A percentile compares a stretch with the other conserved stretches of the same genome.
Evolutionary conservation across 2,888 invertebrate species (phyloP).

Genomic region (Chymomyza procnemis): DNA sequence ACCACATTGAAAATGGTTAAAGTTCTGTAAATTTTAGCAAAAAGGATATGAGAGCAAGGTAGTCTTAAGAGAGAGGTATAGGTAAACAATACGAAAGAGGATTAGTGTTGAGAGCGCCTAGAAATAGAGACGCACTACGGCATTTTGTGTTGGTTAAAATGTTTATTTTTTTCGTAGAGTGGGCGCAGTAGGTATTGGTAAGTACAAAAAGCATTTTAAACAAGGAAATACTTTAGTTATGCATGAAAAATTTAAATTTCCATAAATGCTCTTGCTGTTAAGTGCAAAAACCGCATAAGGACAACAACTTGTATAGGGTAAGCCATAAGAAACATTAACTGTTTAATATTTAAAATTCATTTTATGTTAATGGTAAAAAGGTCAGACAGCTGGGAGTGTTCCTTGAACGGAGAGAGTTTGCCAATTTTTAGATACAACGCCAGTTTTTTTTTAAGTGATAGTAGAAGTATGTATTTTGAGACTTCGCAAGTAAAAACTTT

Average conservation of each 20-base stretch:
- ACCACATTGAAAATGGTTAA: constrained; percentile 7
- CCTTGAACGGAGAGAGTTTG: too few species aligned
- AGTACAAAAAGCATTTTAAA: neutral
- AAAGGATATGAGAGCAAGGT: neutral
- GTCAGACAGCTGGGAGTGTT: too few species aligned
- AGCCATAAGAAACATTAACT: neutral
- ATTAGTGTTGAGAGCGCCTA: constrained; percentile 21
- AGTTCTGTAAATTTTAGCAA: constrained; percentile 10
- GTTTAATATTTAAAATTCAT: neutral
- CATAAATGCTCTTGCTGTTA: constrained; percentile 28
- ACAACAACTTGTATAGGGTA: neutral
- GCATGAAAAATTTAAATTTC: constrained; percentile 37
- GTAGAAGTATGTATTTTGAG: too few species aligned
- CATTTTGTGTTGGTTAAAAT: constrained; percentile 2
- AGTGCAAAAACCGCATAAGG: constrained; percentile 14
- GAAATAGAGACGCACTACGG: neutral
- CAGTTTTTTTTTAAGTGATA: too few species aligned
- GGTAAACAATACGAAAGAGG: constrained; percentile 28
- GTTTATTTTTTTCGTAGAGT: constrained; percentile 5
- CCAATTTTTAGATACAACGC: too few species aligned
- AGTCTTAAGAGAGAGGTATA: constrained; percentile 1
- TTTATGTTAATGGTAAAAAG: neutral
- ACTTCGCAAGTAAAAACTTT: too few species aligned
- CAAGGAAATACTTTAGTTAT: constrained; percentile 27
- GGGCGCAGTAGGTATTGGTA: neutral